phyloP scores from a whole-genome alignment of 2,113 vertebrate species.

The Gymnorhina tibicen region DNA sequence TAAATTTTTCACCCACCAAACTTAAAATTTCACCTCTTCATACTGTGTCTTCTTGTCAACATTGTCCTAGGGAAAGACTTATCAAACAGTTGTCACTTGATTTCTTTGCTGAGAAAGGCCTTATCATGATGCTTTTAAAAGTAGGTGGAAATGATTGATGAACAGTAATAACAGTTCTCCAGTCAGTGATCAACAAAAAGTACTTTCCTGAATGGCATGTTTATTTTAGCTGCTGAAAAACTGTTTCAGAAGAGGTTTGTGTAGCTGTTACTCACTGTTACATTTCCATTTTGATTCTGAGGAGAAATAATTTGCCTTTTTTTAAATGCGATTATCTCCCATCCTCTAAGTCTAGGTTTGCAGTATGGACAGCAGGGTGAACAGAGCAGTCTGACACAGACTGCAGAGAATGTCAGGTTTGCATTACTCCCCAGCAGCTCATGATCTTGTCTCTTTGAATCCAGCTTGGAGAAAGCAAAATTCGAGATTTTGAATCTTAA shows the following conservation, averaged over 20 bases:
- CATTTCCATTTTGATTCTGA: neutral
- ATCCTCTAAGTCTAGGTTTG: neutral
- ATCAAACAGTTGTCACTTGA: neutral
- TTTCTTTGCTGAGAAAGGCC: conserved; percentile 11
- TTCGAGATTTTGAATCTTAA: too few relatives aligned
- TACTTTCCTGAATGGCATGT: conserved; percentile 9
- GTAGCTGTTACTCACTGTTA: neutral
- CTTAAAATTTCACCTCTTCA: neutral
- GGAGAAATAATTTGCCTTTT: neutral
- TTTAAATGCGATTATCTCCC: neutral
- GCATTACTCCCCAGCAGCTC: neutral
- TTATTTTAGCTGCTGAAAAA: conserved; percentile 41
- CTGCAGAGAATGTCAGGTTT: neutral
- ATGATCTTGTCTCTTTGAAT: neutral
- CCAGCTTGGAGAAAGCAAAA: neutral
- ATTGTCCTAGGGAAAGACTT: neutral
- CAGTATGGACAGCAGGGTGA: neutral
- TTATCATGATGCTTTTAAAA: conserved; percentile 10
- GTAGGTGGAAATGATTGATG: conserved; percentile 36
- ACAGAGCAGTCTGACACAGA: neutral
- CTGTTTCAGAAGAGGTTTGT: neutral
- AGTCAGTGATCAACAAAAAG: conserved; percentile 24
- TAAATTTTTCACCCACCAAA: neutral
- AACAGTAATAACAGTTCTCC: conserved; percentile 44
- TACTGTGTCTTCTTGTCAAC: neutral